Conservation (phyloP, 2,797 vertebrate genomes). For the Alcedo atthis region DNA sequence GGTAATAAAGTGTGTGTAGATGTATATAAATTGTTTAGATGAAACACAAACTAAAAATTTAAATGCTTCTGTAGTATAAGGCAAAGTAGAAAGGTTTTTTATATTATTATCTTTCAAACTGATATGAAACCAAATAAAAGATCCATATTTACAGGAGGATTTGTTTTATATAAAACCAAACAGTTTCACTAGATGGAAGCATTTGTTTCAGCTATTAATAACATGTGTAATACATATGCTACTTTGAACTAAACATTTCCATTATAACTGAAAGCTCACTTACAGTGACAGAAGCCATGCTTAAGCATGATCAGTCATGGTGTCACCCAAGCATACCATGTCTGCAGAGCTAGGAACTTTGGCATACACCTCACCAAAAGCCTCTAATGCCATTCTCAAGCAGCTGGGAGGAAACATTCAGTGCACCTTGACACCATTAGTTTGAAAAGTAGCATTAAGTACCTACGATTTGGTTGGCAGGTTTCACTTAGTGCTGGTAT, state of each 20-base stretch:
- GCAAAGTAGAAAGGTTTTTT: background rate
- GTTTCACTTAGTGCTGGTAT: background rate
- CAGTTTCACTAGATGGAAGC: conserved; percentile 21
- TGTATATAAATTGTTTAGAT: conserved; percentile 45
- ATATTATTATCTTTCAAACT: conserved; percentile 24
- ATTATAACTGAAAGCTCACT: conserved; percentile 52
- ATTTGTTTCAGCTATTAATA: conserved; percentile 66
- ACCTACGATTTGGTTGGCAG: background rate
- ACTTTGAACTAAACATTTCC: conserved; percentile 56
- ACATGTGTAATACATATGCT: conserved; percentile 21
- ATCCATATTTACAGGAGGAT: conserved; percentile 33
- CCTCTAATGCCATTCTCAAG: background rate
- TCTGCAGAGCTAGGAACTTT: background rate
- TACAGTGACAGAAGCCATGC: conserved; percentile 8
- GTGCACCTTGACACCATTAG: conserved; percentile 29
- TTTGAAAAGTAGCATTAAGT: background rate
- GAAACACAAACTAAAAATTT: conserved; percentile 52
- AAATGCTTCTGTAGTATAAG: conserved; percentile 20
- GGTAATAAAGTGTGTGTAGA: conserved; percentile 30
- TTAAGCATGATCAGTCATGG: conserved; percentile 36
- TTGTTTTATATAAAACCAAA: conserved; percentile 31
- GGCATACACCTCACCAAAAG: background rate
- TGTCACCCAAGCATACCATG: conserved; percentile 16
- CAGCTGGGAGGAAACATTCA: background rate
- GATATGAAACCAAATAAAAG: conserved; percentile 45